Evolutionary conservation across 2,797 vertebrate species (phyloP).

Genomic region (Schizopygopsis pylzovi): DNA sequence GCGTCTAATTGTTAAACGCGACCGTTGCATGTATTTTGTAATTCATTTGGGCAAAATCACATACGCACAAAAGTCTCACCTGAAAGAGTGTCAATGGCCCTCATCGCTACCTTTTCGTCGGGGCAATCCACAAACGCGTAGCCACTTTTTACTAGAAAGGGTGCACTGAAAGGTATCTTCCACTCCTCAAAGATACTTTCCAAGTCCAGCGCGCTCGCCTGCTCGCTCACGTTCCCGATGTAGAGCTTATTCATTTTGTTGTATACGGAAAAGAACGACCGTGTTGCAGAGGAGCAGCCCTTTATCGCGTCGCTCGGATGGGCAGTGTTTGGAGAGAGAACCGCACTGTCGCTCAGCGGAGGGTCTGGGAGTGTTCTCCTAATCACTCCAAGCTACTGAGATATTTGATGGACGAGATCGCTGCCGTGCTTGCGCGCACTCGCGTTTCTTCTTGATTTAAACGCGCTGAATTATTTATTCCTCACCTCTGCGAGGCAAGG

Average conservation of each 20-base stretch:
- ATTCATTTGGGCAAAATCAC: slow-evolving; percentile 8
- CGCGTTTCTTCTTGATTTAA: slow-evolving; percentile 65
- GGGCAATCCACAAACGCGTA: slow-evolving; percentile 99
- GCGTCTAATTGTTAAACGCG: slow-evolving; percentile 2
- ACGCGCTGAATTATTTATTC: slow-evolving; percentile 82
- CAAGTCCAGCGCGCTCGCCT: slow-evolving; percentile 93
- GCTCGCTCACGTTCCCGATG: slow-evolving; percentile 96
- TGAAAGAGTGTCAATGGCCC: slow-evolving; percentile 98
- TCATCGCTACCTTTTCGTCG: slow-evolving; percentile 96
- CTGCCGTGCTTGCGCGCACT: slow-evolving; percentile 76
- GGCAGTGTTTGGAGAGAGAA: slow-evolving; percentile 74
- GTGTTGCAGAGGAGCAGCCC: slow-evolving; percentile 66
- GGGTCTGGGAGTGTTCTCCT: slow-evolving; percentile 78
- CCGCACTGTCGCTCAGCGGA: slow-evolving; percentile 74
- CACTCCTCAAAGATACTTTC: slow-evolving; percentile 97
- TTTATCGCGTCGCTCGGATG: slow-evolving; percentile 74
- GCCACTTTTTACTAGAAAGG: slow-evolving; percentile 95
- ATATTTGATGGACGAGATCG: slow-evolving; percentile 78
- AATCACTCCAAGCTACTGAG: slow-evolving; percentile 76
- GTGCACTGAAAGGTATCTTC: slow-evolving; percentile 94
- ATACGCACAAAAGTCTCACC: slow-evolving; percentile 76
- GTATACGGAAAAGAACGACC: slow-evolving; percentile 61
- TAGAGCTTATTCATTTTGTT: slow-evolving; percentile 97
- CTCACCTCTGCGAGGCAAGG: slow-evolving; percentile 81
- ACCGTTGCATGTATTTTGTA: background rate